phyloP scores from a whole-genome alignment of 2,113 vertebrate genomes.

The Pseudonaja textilis region DNA sequence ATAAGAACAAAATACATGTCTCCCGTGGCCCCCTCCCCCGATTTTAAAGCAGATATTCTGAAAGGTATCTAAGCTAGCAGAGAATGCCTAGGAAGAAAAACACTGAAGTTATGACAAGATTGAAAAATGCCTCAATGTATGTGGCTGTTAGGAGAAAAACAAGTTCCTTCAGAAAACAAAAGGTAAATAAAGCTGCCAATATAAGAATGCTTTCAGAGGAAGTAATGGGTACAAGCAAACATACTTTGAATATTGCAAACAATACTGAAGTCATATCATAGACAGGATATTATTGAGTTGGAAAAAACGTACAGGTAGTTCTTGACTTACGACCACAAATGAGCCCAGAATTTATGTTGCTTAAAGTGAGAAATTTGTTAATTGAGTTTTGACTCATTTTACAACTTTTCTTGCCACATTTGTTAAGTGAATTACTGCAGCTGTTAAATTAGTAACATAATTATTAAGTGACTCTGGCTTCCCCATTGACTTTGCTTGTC shows the following conservation, averaged over 20 bases:
- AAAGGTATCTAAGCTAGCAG: background rate
- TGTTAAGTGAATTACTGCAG: background rate
- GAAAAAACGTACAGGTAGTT: background rate
- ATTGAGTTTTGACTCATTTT: background rate
- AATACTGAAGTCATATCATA: background rate
- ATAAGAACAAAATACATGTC: background rate
- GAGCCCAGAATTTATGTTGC: background rate
- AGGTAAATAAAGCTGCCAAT: background rate
- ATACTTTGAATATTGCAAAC: background rate
- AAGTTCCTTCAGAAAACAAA: background rate
- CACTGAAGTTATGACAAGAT: background rate
- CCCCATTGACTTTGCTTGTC: background rate
- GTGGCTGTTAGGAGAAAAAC: background rate
- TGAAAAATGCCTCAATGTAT: background rate
- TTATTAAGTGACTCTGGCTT: background rate
- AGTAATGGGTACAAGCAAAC: background rate
- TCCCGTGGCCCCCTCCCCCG: background rate
- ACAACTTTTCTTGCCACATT: background rate
- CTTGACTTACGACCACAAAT: background rate
- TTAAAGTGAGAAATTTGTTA: background rate
- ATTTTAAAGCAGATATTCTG: background rate
- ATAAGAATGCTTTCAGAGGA: background rate
- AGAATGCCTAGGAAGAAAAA: background rate
- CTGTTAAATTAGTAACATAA: background rate
- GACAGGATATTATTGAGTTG: background rate